These are phyloP conservation scores for Lagopus muta DNA, from an alignment of 2,113 vertebrate genomes.

Conservation along the genomic window DNA sequence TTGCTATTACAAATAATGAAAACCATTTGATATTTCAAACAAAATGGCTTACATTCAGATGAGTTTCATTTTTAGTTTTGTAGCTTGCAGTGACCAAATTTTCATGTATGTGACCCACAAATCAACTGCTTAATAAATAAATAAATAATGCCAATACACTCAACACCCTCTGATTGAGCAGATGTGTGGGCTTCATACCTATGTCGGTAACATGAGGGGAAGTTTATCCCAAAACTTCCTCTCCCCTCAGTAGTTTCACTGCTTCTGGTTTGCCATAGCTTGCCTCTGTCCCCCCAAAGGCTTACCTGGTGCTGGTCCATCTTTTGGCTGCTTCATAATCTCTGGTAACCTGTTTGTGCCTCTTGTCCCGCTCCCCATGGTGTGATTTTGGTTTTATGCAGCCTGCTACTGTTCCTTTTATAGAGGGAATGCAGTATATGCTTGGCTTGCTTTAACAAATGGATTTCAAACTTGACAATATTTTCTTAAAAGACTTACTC, in stretches of 20 bases:
- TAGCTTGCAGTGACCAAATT: background rate
- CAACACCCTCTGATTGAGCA: slow-evolving; percentile 23
- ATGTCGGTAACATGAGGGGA: background rate
- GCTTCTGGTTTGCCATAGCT: background rate
- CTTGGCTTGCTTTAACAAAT: background rate
- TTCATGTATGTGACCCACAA: slow-evolving; percentile 16
- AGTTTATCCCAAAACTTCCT: slow-evolving; percentile 29
- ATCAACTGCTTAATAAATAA: background rate
- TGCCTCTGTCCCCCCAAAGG: background rate
- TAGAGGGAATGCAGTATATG: background rate
- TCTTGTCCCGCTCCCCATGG: background rate
- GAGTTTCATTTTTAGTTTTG: slow-evolving; percentile 32
- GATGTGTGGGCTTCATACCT: slow-evolving; percentile 23
- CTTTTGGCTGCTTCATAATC: background rate
- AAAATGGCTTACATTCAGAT: background rate
- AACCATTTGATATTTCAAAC: slow-evolving; percentile 35
- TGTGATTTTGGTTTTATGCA: background rate
- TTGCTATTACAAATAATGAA: slow-evolving; percentile 30
- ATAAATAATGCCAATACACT: background rate
- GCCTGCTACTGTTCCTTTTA: background rate
- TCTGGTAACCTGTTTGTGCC: background rate
- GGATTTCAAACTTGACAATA: background rate
- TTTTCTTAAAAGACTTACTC: background rate
- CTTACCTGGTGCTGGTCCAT: background rate
- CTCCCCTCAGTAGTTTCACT: background rate